These are phyloP conservation scores for Pogonus chalceus DNA, from an alignment of 1,140 invertebrate species.

Conservation along the genomic window DNA sequence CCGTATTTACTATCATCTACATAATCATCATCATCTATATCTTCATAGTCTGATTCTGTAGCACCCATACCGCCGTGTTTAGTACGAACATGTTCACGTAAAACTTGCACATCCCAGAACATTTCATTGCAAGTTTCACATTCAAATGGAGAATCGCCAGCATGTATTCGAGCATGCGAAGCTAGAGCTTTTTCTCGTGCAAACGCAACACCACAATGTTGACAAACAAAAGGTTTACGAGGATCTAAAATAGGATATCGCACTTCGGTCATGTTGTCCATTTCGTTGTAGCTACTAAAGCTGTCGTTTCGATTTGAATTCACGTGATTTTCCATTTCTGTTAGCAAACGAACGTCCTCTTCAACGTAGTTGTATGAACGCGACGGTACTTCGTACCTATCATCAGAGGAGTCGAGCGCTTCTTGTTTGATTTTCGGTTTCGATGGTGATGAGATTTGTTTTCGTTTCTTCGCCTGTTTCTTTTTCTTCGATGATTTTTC, in stretches of 20 bases:
- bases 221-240: conserved; percentile 66
- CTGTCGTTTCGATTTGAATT: conserved; percentile 38
- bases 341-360: conserved; percentile 38
- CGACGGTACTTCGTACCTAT: conserved; percentile 7
- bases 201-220: conserved; percentile 67
- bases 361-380: conserved; percentile 37
- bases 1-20: conserved; percentile 54
- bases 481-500: not conserved
- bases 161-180: conserved; percentile 59
- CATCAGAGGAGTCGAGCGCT: not conserved
- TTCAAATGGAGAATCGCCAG: conserved; percentile 63
- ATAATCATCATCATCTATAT: conserved; percentile 44
- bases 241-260: conserved; percentile 57
- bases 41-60: conserved; percentile 38
- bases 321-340: conserved; percentile 34
- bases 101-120: conserved; percentile 60
- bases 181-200: conserved; percentile 68
- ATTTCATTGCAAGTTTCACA: conserved; percentile 66
- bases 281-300: conserved; percentile 25
- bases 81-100: conserved; percentile 52
- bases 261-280: conserved; percentile 37
- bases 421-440: conserved; percentile 1
- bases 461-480: not conserved
- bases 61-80: conserved; percentile 35
- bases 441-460: not conserved